Percentiles rank a stretch among this genome's conserved stretches.
Conservation (phyloP, 1,140 invertebrate genomes). For the Acromyrmex heyeri region DNA sequence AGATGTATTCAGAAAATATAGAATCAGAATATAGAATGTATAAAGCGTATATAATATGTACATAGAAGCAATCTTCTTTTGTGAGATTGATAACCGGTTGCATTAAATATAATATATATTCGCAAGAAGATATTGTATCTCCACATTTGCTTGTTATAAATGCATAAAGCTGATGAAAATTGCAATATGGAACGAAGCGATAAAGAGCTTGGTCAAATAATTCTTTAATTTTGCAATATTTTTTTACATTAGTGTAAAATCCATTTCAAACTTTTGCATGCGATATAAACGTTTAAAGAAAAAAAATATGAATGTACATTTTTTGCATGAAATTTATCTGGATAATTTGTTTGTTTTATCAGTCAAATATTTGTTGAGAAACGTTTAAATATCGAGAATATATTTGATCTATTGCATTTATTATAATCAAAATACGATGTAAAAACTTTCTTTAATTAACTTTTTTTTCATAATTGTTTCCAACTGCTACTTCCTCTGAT, state of each 20-base stretch:
- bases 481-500: not conserved
- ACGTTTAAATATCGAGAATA: not conserved
- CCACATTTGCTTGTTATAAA: constrained; percentile 12
- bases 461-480: not conserved
- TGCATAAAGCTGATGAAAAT: constrained; percentile 44
- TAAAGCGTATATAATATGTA: constrained; percentile 53
- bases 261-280: not conserved
- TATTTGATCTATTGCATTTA: not conserved
- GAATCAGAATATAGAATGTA: constrained; percentile 50
- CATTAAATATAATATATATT: constrained; percentile 45
- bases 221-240: constrained; percentile 29
- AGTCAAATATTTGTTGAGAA: not conserved
- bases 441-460: constrained; percentile 13
- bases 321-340: not conserved
- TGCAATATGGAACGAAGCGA: constrained; percentile 44
- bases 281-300: not conserved
- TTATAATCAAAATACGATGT: constrained; percentile 18
- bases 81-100: constrained; percentile 41
- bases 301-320: not conserved
- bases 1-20: constrained; percentile 53
- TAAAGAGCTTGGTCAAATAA: constrained; percentile 34
- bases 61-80: constrained; percentile 36
- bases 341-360: constrained; percentile 9
- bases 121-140: not conserved
- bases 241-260: constrained; percentile 4